A percentile compares a stretch with the other conserved stretches of the same genome.
Conservation (phyloP, 2,113 vertebrate genomes). For the Miniopterus natalensis region DNA sequence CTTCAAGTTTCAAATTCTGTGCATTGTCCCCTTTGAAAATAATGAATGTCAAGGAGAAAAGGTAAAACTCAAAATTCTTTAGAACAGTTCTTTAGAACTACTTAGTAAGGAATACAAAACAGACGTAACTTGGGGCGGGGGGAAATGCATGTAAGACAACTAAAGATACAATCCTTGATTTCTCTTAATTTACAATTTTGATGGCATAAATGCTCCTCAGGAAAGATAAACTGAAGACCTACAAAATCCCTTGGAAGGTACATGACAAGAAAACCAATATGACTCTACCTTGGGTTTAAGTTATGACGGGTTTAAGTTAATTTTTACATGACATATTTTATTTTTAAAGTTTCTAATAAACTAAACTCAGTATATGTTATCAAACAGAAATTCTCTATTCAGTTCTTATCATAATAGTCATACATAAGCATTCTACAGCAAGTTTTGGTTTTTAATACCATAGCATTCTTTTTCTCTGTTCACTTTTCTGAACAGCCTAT, state of each 20-base stretch:
- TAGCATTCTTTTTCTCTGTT: neutral
- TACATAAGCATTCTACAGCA: neutral
- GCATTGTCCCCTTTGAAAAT: neutral
- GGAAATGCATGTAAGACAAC: neutral
- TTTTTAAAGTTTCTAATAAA: slow-evolving; percentile 35
- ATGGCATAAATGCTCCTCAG: neutral
- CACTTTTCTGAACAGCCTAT: slow-evolving; percentile 47
- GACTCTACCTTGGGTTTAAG: neutral
- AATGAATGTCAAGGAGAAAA: slow-evolving; percentile 23
- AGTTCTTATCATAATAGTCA: neutral
- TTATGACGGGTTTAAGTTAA: neutral
- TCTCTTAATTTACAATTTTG: neutral
- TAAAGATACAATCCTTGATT: neutral
- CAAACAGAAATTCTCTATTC: neutral
- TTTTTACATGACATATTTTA: neutral
- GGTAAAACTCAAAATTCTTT: neutral
- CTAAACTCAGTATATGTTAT: neutral
- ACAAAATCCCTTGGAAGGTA: neutral
- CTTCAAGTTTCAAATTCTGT: neutral
- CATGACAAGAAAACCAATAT: neutral
- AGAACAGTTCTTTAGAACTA: neutral
- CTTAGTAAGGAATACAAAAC: neutral
- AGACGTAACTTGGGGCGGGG: neutral
- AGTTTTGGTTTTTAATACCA: slow-evolving; percentile 14
- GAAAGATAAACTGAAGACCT: neutral